phyloP scores from a whole-genome alignment of 2,797 vertebrate genomes.

The Halcyon chelicuti region DNA sequence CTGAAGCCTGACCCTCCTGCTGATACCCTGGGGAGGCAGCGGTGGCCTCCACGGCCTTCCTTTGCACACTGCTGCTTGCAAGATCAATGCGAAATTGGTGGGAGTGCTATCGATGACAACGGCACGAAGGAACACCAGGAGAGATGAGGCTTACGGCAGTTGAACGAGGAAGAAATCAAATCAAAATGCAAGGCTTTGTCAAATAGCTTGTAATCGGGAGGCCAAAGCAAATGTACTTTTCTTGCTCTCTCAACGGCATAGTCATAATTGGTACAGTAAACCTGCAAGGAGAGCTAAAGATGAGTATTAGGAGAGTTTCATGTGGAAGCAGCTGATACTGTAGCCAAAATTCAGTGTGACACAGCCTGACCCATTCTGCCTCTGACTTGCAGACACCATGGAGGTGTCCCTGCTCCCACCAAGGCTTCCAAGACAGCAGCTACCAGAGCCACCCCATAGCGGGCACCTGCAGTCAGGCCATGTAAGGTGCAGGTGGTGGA shows the following conservation, averaged over 20 bases:
- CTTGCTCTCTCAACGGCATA: neutral
- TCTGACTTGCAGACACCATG: rapidly evolving
- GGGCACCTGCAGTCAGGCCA: rapidly evolving
- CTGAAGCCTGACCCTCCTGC: neutral
- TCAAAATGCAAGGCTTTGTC: neutral
- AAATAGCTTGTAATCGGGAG: neutral
- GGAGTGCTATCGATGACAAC: neutral
- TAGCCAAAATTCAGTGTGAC: neutral
- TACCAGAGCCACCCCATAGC: rapidly evolving
- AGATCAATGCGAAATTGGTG: rapidly evolving
- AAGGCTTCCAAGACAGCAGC: neutral
- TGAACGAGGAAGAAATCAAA: neutral
- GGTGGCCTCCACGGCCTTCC: rapidly evolving
- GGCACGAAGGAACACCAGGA: rapidly evolving
- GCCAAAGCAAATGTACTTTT: neutral
- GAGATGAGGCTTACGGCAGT: neutral
- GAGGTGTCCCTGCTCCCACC: neutral
- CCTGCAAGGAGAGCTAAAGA: neutral
- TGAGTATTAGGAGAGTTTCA: neutral
- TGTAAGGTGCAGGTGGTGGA: neutral
- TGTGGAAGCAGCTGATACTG: neutral
- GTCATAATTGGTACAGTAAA: neutral
- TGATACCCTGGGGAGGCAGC: neutral
- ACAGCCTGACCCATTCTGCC: neutral
- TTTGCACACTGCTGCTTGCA: neutral